Evolutionary conservation across 2,113 vertebrate species (phyloP).

Genomic region (Clinocottus analis): DNA sequence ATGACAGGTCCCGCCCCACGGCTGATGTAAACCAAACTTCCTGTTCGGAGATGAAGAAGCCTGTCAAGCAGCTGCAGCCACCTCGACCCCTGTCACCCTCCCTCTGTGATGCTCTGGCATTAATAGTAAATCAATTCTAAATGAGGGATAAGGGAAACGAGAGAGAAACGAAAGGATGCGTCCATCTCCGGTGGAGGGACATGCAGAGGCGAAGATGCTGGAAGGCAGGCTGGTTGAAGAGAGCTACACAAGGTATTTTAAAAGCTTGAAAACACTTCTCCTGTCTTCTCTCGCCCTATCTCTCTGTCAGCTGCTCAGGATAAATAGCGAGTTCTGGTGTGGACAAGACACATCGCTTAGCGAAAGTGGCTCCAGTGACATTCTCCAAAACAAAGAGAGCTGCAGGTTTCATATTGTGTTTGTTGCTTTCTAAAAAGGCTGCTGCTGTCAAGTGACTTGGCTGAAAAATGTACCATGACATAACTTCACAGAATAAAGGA

Average conservation of each 20-base stretch:
- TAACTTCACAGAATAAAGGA: background rate
- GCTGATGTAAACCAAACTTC: conserved; percentile 83
- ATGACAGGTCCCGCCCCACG: conserved; percentile 78
- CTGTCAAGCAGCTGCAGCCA: conserved; percentile 76
- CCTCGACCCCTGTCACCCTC: conserved; percentile 65
- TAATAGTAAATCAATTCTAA: conserved; percentile 80
- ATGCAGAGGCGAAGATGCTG: conserved; percentile 25
- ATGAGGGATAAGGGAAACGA: conserved; percentile 69
- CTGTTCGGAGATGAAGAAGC: conserved; percentile 80
- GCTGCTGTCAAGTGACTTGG: background rate
- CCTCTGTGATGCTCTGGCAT: conserved; percentile 45
- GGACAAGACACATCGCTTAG: conserved; percentile 1
- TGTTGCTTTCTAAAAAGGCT: conserved; percentile 18
- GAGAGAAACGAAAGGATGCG: conserved; percentile 42
- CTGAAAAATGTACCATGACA: background rate
- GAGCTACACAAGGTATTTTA: conserved; percentile 5
- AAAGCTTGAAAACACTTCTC: conserved; percentile 34
- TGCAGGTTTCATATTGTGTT: conserved; percentile 10
- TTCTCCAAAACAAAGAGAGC: background rate
- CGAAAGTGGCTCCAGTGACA: background rate
- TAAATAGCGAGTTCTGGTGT: conserved; percentile 19
- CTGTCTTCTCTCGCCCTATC: conserved; percentile 4
- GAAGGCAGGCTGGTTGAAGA: background rate
- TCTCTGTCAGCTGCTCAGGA: conserved; percentile 17
- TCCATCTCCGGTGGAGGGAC: conserved; percentile 63